A percentile compares a stretch with the other conserved stretches of the same genome.
These are phyloP conservation scores for Camptogramma bilineatum DNA, from an alignment of 2,888 invertebrate genomes.

Conservation along the genomic window DNA sequence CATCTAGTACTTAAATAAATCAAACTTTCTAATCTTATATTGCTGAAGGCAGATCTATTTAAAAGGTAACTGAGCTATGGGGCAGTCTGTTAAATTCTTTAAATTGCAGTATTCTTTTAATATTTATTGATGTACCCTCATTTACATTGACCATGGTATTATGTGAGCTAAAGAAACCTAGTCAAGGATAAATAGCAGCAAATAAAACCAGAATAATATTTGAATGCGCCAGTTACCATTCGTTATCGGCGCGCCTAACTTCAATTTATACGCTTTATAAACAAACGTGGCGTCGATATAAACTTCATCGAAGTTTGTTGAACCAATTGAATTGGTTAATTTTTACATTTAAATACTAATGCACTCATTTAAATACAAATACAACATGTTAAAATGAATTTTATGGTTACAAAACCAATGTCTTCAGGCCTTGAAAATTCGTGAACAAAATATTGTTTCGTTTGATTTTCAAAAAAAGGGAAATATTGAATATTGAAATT, in stretches of 20 bases:
- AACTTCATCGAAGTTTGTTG: slow-evolving; percentile 44
- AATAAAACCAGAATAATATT: slow-evolving; percentile 30
- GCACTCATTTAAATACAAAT: slow-evolving; percentile 54
- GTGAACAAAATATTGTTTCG: neutral
- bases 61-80: too few species aligned
- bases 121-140: neutral
- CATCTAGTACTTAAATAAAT: too few species aligned
- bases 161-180: slow-evolving; percentile 6
- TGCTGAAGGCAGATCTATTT: too few species aligned
- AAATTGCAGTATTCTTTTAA: neutral
- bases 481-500: neutral
- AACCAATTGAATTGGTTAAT: slow-evolving; percentile 52
- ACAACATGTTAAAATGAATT: neutral
- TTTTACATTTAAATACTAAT: slow-evolving; percentile 45
- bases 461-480: neutral
- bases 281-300: slow-evolving; percentile 44
- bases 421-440: neutral
- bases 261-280: slow-evolving; percentile 59
- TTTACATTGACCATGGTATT: neutral
- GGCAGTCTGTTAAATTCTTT: too few species aligned
- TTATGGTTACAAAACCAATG: neutral
- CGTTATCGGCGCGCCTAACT: slow-evolving; percentile 67
- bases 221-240: slow-evolving; percentile 42
- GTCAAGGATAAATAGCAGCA: slow-evolving; percentile 12
- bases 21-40: too few species aligned